Base-by-base conservation (phyloP, 2,888 invertebrate genomes). In the Lysandra bellargus region DNA sequence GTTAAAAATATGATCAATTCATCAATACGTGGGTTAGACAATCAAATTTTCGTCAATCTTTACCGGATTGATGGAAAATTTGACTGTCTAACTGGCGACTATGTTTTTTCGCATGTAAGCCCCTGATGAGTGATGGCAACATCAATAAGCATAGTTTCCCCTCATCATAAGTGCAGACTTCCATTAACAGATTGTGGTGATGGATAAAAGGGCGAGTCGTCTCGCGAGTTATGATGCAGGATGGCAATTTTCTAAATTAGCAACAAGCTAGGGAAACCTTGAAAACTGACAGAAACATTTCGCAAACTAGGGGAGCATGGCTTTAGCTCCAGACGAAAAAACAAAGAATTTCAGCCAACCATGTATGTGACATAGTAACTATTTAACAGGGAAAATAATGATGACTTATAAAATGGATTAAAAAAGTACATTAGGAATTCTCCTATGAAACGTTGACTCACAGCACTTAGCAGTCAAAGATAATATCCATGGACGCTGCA, bases 101-200 rank as follows among this genome's bases (percentile, higher is more conserved):
- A 23, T 37, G 33, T 4, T 69, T 37, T 33, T 17, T 33, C 69
- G 17, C 69, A 69, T 69, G 69, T 69, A 33, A 69, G 12, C 64
- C 30, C 64, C 64, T 64, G 30, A 30, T 17, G 23, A 23, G 23
- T 61, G 60, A 60, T 64, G 69, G 37, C 69, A 37, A 69, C 69
- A 69, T 37, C 69, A 69, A 69, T 69, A 69, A 69, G 69, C 69
- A 69, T 69, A 33, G 69, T 64, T 37, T 33, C 69, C 69, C 69
- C 69, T 69, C 69, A 69, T 69, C 14, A 33, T 37, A 37, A 69
- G 69, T 33, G 69, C 69, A 69, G 69, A 69, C 69, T 69, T 76
- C 79, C 79, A 79, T 79, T 79, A 79, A 79, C 74, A 75, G 74
- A 79, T 79, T 79, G 79, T 79, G 79, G 79, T 74, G 57, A 75